Evolutionary conservation across 2,113 vertebrate species (phyloP).

Genomic region (Scolopax mira): DNA sequence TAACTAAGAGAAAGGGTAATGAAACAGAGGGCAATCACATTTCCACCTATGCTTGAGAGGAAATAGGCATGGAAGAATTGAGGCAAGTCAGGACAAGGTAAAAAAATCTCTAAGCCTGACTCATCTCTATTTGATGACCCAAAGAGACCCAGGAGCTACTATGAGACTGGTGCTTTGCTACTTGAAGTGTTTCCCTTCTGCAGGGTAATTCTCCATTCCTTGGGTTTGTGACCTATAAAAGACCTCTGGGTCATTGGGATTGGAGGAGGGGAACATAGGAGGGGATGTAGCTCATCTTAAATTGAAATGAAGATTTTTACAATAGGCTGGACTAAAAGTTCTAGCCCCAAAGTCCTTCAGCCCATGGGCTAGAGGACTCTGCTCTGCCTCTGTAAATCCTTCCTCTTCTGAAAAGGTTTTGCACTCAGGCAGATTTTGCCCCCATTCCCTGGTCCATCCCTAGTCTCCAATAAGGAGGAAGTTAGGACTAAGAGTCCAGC

Average conservation of each 20-base stretch:
- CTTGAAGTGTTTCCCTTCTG: not conserved
- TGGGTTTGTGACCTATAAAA: not conserved
- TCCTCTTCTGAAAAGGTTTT: not conserved
- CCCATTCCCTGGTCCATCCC: not conserved
- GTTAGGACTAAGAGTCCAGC: not conserved
- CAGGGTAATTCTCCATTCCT: not conserved
- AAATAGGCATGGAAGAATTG: not conserved
- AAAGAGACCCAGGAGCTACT: not conserved
- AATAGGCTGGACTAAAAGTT: not conserved
- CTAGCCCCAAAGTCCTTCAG: not conserved
- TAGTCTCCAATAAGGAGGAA: rapidly evolving
- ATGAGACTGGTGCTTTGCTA: not conserved
- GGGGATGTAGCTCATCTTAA: not conserved
- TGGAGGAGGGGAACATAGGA: not conserved
- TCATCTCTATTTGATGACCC: not conserved
- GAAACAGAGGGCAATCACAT: not conserved
- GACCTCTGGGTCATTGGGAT: rapidly evolving
- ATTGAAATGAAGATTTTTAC: not conserved
- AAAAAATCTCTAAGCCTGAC: not conserved
- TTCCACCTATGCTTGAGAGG: not conserved
- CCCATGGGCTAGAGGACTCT: not conserved
- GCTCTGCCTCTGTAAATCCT: not conserved
- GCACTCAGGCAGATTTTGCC: not conserved
- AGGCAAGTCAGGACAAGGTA: not conserved
- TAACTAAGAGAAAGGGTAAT: not conserved